Evolutionary conservation across 2,888 invertebrate genomes (phyloP).

Genomic region (Tinea semifulvella): DNA sequence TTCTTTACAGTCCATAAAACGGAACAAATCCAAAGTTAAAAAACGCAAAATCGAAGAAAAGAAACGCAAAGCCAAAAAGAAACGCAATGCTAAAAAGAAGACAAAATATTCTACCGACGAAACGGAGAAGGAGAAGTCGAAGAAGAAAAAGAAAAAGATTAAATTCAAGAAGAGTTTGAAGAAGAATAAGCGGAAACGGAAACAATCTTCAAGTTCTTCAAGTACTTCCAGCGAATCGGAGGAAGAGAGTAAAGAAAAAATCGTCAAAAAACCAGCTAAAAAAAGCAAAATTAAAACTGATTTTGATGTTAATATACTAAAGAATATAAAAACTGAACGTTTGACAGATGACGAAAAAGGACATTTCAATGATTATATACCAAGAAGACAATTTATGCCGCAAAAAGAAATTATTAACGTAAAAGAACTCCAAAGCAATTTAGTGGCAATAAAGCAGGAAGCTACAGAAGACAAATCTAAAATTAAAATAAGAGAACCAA

Average conservation of each 20-base stretch:
- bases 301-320: constrained; percentile 50
- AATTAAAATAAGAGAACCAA: too few species aligned
- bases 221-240: constrained; percentile 27
- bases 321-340: constrained; percentile 55
- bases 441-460: constrained; percentile 50
- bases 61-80: constrained; percentile 38
- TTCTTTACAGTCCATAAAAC: constrained; percentile 11
- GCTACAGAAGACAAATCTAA: constrained; percentile 29
- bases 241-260: constrained; percentile 22
- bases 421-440: constrained; percentile 53
- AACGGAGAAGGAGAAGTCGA: constrained; percentile 28
- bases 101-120: constrained; percentile 21
- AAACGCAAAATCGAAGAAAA: constrained; percentile 25
- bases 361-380: constrained; percentile 33
- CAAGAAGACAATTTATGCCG: constrained; percentile 28
- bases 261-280: constrained; percentile 17
- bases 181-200: constrained; percentile 40
- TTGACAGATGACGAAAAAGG: constrained; percentile 46
- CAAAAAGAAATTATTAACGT: constrained; percentile 49
- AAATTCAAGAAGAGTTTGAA: constrained; percentile 39
- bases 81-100: constrained; percentile 25
- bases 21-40: constrained; percentile 28
- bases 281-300: constrained; percentile 27
- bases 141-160: constrained; percentile 24
- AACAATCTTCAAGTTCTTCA: constrained; percentile 38